Percentiles rank a stretch among this genome's conserved stretches.
Evolutionary conservation across 2,797 vertebrate genomes (phyloP).

Genomic region (Smutsia gigantea): DNA sequence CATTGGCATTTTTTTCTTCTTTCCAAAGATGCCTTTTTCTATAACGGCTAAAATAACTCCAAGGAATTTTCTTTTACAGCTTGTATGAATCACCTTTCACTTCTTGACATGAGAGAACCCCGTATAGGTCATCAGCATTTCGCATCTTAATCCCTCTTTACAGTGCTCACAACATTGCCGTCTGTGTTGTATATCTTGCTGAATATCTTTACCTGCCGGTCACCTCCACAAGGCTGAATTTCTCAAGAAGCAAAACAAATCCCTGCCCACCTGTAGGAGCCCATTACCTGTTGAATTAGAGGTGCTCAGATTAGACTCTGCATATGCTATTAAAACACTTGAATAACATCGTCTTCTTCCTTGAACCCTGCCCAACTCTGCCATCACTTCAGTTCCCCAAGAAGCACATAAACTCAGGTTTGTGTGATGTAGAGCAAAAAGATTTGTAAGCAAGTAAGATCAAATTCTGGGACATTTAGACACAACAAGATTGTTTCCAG

Average conservation of each 20-base stretch:
- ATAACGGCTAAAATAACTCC: background rate
- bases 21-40: constrained; percentile 28
- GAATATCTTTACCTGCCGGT: background rate
- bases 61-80: background rate
- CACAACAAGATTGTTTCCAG: background rate
- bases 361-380: background rate
- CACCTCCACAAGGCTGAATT: background rate
- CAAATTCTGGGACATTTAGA: background rate
- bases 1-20: background rate
- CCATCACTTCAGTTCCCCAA: background rate
- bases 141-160: background rate
- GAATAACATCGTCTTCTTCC: background rate
- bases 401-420: background rate
- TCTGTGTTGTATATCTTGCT: background rate
- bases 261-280: background rate
- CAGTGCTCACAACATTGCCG: background rate
- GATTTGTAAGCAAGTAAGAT: background rate
- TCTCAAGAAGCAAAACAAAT: background rate
- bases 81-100: constrained; percentile 19
- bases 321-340: background rate
- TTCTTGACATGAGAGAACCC: background rate
- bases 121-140: background rate
- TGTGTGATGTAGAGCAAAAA: background rate
- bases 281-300: background rate
- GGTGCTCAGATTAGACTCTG: background rate